phyloP scores from a whole-genome alignment of 2,888 invertebrate species.

The Rhabditophanes sp. region DNA sequence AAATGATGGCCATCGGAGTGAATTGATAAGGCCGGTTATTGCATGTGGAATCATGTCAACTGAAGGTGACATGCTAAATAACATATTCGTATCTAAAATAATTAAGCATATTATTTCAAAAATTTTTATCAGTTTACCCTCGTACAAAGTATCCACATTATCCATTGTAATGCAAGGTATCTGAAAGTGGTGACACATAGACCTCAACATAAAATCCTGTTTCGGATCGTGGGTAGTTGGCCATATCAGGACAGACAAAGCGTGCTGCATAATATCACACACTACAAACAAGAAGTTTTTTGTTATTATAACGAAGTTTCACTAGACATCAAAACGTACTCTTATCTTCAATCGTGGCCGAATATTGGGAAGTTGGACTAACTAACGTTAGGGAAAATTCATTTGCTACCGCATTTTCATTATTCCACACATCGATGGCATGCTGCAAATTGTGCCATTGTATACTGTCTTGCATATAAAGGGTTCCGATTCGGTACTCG shows the following conservation, averaged over 20 bases:
- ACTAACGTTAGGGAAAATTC: slow-evolving; percentile 20
- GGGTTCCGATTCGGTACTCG: too few relatives aligned
- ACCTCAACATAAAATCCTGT: slow-evolving; percentile 21
- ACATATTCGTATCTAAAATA: slow-evolving; percentile 10
- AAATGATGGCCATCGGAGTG: slow-evolving; percentile 19
- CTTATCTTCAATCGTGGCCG: slow-evolving; percentile 19
- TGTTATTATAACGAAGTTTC: too few relatives aligned
- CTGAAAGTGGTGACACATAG: slow-evolving; percentile 36
- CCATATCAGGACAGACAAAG: slow-evolving; percentile 30
- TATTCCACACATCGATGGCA: slow-evolving; percentile 35
- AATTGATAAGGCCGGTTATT: slow-evolving; percentile 2
- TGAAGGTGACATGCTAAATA: slow-evolving; percentile 6
- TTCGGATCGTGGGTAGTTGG: slow-evolving; percentile 13
- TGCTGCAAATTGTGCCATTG: slow-evolving; percentile 29
- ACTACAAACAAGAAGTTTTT: slow-evolving; percentile 14
- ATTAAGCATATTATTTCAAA: background rate
- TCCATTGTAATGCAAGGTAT: slow-evolving; percentile 19
- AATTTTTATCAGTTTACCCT: too few relatives aligned
- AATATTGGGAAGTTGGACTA: slow-evolving; percentile 15
- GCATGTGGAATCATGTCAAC: slow-evolving; percentile 2
- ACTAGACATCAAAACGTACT: too few relatives aligned
- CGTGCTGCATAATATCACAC: slow-evolving; percentile 35
- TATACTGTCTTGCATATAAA: slow-evolving; percentile 18
- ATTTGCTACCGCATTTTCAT: slow-evolving; percentile 19
- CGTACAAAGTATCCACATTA: slow-evolving; percentile 5